Base-by-base conservation (phyloP, 2,888 invertebrate species). In the Portevinia maculata region DNA sequence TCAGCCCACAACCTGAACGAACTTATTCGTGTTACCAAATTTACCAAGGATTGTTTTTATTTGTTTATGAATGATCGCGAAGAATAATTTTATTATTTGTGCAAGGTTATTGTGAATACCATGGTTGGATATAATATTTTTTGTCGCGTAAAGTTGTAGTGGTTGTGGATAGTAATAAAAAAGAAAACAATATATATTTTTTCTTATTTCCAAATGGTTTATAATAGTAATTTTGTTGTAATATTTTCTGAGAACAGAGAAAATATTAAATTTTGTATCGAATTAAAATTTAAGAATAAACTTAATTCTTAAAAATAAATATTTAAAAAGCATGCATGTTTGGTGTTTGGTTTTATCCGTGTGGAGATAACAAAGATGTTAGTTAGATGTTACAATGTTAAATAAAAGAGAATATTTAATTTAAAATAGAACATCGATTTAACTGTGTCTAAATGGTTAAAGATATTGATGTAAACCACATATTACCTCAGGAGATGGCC, bases 1-100 rank as follows among this genome's bases (percentile, higher is more conserved):
- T 99, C 99, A 86, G 98, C 99, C 99, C 99, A 99, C 90, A 99
- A 93, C 93, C 99, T 97, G 93, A 88, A 92, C 89, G 90, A 90
- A 90, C 90, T 91, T 89, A 87, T 86, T 84, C 65, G 84, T 85
- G 84, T 87, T 85, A 86, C 84, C 86, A 86, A 76, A 75, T 41
- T 62, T 76, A 81, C 62, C 67, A 74, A 83, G 37, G 67, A 55
- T 70, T 71, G 69, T 46, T 24, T 62, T 65, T 64, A 59, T 64
- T 74, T 67, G 84, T 73, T 81, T 73, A 70, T 57, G 32, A 55
- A 65, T 8, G 39, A 71, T 46, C 28, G 52, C 78, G 62, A 41
- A 32, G 46, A 17, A 71, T 44, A 17, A 65, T 60, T 52, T 11
- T 48, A 28, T 44, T 65, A 60, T 84, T n/a, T 64, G 70, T 84